Base-by-base conservation (phyloP, 2,113 vertebrate species). In the Ictalurus furcatus region DNA sequence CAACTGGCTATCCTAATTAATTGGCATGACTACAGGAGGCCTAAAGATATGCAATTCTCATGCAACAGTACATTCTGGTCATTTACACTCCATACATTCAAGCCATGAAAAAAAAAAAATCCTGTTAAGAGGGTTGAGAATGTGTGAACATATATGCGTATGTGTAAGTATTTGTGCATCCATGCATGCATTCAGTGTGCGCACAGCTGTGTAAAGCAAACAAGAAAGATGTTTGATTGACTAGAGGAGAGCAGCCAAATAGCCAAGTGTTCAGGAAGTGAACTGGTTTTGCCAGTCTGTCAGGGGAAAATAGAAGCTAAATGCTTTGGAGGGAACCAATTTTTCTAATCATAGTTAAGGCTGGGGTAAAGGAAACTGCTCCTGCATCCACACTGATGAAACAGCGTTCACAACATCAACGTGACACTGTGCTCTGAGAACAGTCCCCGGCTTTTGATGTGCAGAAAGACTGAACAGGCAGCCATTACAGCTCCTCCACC, bases 121-220 rank as follows among this genome's bases (percentile, higher is more conserved):
- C n/a, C 76, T 52, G 61, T 81, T 69, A 79, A 81, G 4, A 44
- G 78, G 30, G 63, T 52, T 52, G 79, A 86, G 88, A 90, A 88
- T 85, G 78, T 91, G 88, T 88, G 85, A 90, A 85, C 89, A 85
- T 91, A 85, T 44, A 28, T 92, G 86, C 79, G 85, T 92, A 85
- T 93, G 92, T 91, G 87, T 90, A 87, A 81, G 52, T 80, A 81
- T 91, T 88, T 90, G 88, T 85, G 92, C 91, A 91, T 90, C 84
- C 87, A 83, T 88, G 65, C 71, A 78, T 92, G 90, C 91, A 88
- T 81, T 90, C 91, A 85, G 85, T 90, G 89, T 90, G 88, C 84
- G 80, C 91, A 90, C 93, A 93, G 92, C 94, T 94, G 93, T 92
- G 92, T 92, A 94, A 93, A 94, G 92, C 93, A 84, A 88, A 92